Evolutionary conservation across 2,888 invertebrate genomes (phyloP), one percentile per base, ranked within the genome.

Genomic region (Sinelater perroti): DNA sequence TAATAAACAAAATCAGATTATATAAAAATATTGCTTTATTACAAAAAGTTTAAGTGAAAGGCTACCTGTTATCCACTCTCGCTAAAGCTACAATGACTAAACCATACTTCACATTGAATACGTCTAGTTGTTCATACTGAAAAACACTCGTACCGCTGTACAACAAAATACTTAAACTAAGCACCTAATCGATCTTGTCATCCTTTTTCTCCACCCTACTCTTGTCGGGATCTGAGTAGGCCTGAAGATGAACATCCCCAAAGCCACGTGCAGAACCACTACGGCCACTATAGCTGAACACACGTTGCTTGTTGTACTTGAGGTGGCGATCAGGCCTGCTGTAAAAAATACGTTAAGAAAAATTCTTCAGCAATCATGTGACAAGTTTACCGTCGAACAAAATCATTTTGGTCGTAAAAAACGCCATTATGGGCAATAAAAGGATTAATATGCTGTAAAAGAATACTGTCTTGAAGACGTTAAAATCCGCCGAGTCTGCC

Each of bases 241-340:
- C 92, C 83, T 84, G 72, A 87, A 89, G 69, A 93, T 90, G 72
- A 90, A 93, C 36, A 90, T 78, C 17, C 88, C 93, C 56, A 93
- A 74, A 2, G 91, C 89, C 61, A 90, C 71, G 73, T 93, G 93
- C 47, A 93, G 78, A 3, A 88, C 85, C 3, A 91, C 69, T 6
- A 93, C 86, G 0, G 93, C 89, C 36, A 87, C 83, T 28, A 89
- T 84, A 16, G 93, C 93, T 2, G 93, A 86, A 75, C 88, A 90
- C 21, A 93, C 89, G 75, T 90, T 92, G 68, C 89, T 88, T 13
- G 84, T 82, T 31, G 90, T 76, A 50, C 72, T 73, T 30, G 78
- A 76, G 26, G 81, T 67, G 26, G 81, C 80, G 14, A 85, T 71
- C 14, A 84, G 59, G 56, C 80, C 85, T 85, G 69, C 58, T 77